These are phyloP conservation scores for Oxygymnocypris stewartii DNA, from an alignment of 2,113 vertebrate genomes.

Conservation along the genomic window DNA sequence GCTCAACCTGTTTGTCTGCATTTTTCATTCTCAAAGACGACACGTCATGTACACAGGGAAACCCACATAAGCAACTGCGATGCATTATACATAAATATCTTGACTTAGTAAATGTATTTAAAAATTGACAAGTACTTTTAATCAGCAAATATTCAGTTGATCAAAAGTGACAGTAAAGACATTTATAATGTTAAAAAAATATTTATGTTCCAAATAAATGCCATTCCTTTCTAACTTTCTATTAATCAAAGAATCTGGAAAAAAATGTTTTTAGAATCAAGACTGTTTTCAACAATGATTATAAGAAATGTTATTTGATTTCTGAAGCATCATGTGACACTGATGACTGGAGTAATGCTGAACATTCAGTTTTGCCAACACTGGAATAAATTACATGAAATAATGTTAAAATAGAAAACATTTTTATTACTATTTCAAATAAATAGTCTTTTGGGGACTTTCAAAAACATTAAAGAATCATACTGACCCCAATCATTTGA, in stretches of 20 bases:
- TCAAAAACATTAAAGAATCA: background rate
- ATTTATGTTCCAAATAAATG: background rate
- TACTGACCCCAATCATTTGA: background rate
- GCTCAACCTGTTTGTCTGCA: constrained; percentile 70
- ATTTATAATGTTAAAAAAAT: background rate
- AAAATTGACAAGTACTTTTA: background rate
- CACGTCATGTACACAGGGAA: background rate
- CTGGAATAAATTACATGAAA: too few species aligned
- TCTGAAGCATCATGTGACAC: background rate
- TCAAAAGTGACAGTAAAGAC: background rate
- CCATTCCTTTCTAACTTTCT: background rate
- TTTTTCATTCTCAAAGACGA: constrained; percentile 51
- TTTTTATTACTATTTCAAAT: too few species aligned
- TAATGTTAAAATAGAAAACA: too few species aligned
- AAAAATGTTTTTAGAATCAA: background rate
- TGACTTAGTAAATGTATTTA: background rate
- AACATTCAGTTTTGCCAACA: background rate
- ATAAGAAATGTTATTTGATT: background rate
- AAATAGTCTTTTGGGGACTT: too few species aligned
- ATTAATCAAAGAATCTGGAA: background rate
- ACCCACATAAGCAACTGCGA: background rate
- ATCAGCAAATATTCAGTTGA: background rate
- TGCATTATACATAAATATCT: background rate
- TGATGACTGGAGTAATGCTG: background rate
- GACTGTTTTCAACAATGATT: background rate